Evolutionary conservation across 1,140 invertebrate genomes (phyloP).

Genomic region (Drosophila ogumai): DNA sequence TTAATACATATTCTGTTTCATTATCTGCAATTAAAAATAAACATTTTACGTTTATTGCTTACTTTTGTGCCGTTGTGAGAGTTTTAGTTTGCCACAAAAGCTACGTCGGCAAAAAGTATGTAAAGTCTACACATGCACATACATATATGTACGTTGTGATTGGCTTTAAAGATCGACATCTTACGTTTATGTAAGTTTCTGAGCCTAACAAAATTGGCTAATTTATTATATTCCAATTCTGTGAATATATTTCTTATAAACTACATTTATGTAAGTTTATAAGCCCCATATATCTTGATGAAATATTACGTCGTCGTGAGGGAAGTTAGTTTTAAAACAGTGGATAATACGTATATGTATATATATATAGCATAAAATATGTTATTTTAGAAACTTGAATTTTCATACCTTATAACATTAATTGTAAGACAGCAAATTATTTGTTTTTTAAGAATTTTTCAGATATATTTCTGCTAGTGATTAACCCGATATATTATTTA

Average conservation of each 20-base stretch:
- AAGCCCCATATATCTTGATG: background rate
- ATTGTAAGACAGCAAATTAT: no score
- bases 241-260: background rate
- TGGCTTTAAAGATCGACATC: background rate
- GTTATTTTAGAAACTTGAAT: no score
- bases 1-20: no score
- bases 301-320: background rate
- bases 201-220: background rate
- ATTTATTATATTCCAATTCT: background rate
- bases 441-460: background rate
- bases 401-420: background rate
- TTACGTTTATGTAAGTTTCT: conserved; percentile 1
- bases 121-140: conserved; percentile 7
- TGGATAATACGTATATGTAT: background rate
- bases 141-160: background rate
- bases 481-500: conserved; percentile 4
- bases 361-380: background rate
- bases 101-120: conserved; percentile 66
- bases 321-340: no score
- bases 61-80: conserved; percentile 10
- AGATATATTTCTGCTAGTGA: conserved; percentile 11
- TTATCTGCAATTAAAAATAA: background rate
- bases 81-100: conserved; percentile 27
- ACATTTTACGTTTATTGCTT: background rate
- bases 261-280: background rate